Conservation (phyloP, 2,888 invertebrate genomes). For the Pandemis cinnamomeana region DNA sequence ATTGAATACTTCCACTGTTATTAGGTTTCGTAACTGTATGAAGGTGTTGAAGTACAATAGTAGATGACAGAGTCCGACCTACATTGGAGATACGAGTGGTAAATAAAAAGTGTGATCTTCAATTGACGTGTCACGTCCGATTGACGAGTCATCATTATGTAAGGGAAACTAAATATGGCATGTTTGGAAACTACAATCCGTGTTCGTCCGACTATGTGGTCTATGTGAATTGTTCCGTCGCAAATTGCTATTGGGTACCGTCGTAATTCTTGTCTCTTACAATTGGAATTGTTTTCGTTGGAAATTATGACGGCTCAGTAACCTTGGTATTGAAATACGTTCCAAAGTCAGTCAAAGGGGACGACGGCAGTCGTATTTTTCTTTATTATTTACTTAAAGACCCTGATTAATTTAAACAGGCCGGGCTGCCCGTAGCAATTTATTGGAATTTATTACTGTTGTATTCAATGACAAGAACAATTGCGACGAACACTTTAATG, state of each 20-base stretch:
- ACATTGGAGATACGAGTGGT: slow-evolving; percentile 26
- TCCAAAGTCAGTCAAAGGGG: slow-evolving; percentile 1
- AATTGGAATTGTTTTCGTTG: not conserved
- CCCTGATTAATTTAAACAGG: slow-evolving; percentile 23
- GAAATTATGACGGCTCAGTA: not conserved
- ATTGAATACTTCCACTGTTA: slow-evolving; percentile 42
- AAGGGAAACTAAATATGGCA: slow-evolving; percentile 15
- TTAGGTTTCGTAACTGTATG: slow-evolving; percentile 45
- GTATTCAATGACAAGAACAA: slow-evolving; percentile 8
- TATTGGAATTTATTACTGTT: slow-evolving; percentile 33
- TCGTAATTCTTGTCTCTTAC: not conserved
- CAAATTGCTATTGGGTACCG: not conserved
- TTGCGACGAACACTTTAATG: not conserved
- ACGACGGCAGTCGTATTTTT: slow-evolving; percentile 3
- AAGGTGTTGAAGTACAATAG: slow-evolving; percentile 37
- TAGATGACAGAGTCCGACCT: slow-evolving; percentile 34
- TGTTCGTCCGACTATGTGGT: not conserved
- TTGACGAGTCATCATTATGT: slow-evolving; percentile 25
- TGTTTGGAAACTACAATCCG: slow-evolving; percentile 8
- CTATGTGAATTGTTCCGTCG: not conserved
- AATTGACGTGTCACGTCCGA: slow-evolving; percentile 19
- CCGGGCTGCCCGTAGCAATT: slow-evolving; percentile 1
- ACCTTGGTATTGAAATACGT: slow-evolving; percentile 16
- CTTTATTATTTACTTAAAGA: slow-evolving; percentile 20
- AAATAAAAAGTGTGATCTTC: slow-evolving; percentile 39